These are phyloP conservation scores for Daktulosphaira vitifoliae DNA, from an alignment of 1,140 invertebrate species.

Conservation along the genomic window DNA sequence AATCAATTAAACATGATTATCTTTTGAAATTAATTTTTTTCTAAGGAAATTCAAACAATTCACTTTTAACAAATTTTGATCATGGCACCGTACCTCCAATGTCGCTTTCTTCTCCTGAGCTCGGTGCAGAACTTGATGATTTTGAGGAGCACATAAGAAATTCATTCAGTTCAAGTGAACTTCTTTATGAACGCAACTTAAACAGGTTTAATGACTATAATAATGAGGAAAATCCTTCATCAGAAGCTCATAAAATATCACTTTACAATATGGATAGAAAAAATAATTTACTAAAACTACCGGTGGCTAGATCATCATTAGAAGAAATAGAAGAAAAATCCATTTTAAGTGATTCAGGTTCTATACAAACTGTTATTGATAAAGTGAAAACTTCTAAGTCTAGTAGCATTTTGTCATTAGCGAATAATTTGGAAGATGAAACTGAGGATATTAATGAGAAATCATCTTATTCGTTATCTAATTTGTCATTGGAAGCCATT, in stretches of 20 bases:
- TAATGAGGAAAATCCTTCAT: conserved; percentile 45
- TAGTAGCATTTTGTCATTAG: neutral
- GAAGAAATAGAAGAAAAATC: conserved; percentile 14
- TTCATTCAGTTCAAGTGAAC: conserved; percentile 69
- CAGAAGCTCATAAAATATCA: conserved; percentile 20
- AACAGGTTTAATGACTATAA: conserved; percentile 65
- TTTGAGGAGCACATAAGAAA: conserved; percentile 49
- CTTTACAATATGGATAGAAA: conserved; percentile 18
- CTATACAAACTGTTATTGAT: conserved; percentile 27
- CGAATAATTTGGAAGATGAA: neutral
- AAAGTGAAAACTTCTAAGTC: neutral
- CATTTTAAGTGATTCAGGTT: conserved; percentile 12
- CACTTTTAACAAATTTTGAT: conserved; percentile 40
- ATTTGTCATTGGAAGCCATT: neutral
- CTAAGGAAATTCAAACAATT: conserved; percentile 12
- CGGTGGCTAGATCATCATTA: neutral
- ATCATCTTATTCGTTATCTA: neutral
- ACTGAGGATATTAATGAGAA: neutral
- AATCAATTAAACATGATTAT: neutral
- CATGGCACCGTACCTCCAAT: conserved; percentile 61
- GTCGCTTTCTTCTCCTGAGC: conserved; percentile 67
- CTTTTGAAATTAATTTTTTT: neutral
- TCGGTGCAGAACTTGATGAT: conserved; percentile 49
- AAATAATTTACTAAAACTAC: neutral
- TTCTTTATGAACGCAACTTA: conserved; percentile 69